Percentiles rank a stretch among this genome's conserved stretches.
Evolutionary conservation across 2,888 invertebrate genomes (phyloP).

Genomic region (Drosophila prolongata): DNA sequence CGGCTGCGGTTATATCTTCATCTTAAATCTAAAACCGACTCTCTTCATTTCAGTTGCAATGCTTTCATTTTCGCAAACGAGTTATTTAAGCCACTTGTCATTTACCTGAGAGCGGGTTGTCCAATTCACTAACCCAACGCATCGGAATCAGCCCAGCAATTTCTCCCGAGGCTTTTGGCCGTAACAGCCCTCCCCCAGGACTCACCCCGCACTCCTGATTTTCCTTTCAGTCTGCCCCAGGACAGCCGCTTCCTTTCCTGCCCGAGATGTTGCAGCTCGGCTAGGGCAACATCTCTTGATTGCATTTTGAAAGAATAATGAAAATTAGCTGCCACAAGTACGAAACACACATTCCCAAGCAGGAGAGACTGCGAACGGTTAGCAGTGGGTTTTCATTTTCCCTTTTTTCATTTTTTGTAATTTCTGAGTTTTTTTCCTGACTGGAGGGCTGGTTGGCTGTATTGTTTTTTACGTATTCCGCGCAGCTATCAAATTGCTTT

Average conservation of each 20-base stretch:
- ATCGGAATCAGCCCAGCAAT: slow-evolving; percentile 16
- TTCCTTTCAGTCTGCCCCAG: slow-evolving; percentile 9
- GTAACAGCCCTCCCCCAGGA: slow-evolving; percentile 53
- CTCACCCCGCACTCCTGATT: neutral
- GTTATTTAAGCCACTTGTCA: slow-evolving; percentile 53
- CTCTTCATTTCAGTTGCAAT: slow-evolving; percentile 42
- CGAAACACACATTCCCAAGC: slow-evolving; percentile 22
- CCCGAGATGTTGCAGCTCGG: slow-evolving; percentile 32
- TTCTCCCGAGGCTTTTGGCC: slow-evolving; percentile 55
- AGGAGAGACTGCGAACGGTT: slow-evolving; percentile 29
- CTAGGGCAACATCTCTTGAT: slow-evolving; percentile 71
- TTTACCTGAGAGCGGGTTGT: slow-evolving; percentile 67
- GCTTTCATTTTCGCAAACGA: slow-evolving; percentile 21
- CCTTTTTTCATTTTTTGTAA: slow-evolving; percentile 27
- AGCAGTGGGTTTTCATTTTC: slow-evolving; percentile 38
- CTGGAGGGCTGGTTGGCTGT: slow-evolving; percentile 45
- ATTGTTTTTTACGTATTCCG: slow-evolving; percentile 79
- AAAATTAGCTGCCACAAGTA: slow-evolving; percentile 77
- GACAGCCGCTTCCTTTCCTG: slow-evolving; percentile 3
- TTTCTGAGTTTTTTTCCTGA: slow-evolving; percentile 15
- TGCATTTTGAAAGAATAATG: slow-evolving; percentile 78
- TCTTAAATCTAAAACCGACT: slow-evolving; percentile 9
- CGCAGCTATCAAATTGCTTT: slow-evolving; percentile 78
- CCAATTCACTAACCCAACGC: slow-evolving; percentile 53
- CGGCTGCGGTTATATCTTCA: neutral